phyloP scores from a whole-genome alignment of 2,113 vertebrate genomes.

The Psettodes erumei region DNA sequence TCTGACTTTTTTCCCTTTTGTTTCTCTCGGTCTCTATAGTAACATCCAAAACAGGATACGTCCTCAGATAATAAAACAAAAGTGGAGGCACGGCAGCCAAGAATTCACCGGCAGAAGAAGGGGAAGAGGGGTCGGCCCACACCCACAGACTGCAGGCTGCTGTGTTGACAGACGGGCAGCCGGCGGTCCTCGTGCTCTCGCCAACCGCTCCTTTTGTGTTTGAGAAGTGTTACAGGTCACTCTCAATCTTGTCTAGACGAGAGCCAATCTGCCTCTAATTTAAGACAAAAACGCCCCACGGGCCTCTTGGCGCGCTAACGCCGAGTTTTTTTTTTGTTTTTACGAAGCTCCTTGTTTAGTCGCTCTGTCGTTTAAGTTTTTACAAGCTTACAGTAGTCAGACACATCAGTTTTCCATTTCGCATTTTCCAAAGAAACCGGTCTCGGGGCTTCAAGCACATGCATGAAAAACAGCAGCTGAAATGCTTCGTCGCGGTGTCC shows the following conservation, averaged over 20 bases:
- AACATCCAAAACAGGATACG: slow-evolving; percentile 81
- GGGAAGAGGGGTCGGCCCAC: slow-evolving; percentile 47
- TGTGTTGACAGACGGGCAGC: slow-evolving; percentile 29
- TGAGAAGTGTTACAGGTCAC: slow-evolving; percentile 23
- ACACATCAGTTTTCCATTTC: not conserved
- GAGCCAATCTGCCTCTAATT: slow-evolving; percentile 16
- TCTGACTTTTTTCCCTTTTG: slow-evolving; percentile 61
- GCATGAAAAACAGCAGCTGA: not conserved
- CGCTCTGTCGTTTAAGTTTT: slow-evolving; percentile 26
- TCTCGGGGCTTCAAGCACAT: not conserved
- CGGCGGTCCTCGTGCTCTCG: not conserved
- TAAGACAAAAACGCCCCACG: slow-evolving; percentile 5
- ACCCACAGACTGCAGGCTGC: slow-evolving; percentile 42
- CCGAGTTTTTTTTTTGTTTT: too few relatives aligned
- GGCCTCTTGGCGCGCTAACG: not conserved
- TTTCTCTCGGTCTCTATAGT: slow-evolving; percentile 69
- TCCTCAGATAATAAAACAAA: slow-evolving; percentile 77
- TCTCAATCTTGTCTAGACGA: slow-evolving; percentile 17
- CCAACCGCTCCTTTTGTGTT: slow-evolving; percentile 18
- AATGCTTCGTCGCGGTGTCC: not conserved
- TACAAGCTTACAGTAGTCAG: slow-evolving; percentile 19
- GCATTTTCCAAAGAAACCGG: slow-evolving; percentile 6
- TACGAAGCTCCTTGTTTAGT: not conserved
- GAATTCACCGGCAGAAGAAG: slow-evolving; percentile 55
- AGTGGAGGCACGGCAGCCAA: slow-evolving; percentile 59